Evolutionary conservation across 2,113 vertebrate species (phyloP), one percentile per base, ranked within the genome.

Genomic region (Tupaia chinensis): DNA sequence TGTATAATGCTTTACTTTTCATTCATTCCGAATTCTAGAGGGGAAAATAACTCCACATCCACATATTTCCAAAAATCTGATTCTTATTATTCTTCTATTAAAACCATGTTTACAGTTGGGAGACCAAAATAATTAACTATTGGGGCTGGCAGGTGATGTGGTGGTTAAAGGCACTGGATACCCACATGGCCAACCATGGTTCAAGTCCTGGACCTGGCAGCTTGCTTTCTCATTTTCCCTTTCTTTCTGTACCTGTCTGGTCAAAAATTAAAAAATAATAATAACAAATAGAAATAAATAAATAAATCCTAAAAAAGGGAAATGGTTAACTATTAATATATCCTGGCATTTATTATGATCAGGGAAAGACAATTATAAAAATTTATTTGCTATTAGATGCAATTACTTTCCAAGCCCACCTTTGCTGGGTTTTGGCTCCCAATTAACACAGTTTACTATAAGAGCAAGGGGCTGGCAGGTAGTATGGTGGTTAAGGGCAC

Each of bases 21-120:
- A 89, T 9, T 76, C 34, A 91, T n/a, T 72, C 34, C 68, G 65
- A 56, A 53, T 27, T 44, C 14, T 76, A 74, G 34, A 68, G 61
- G 16, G 19, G 34, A 7, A 87, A 84, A 87, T n/a, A 69, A 69
- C 63, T 92, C 11, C 34, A 91, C 23, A 84, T 29, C 44, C 60
- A 89, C 32, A 72, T 22, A 17, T 29, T 91, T 95, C 73, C 83
- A 91, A 65, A 34, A 96, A 94, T 90, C 4, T 0, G 72, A 78
- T 84, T 83, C 44, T 74, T 77, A 56, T 34, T 25, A 16, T 86
- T 93, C n/a, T 70, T 53, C 65, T 83, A 56, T 79, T 66, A 77
- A 88, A 89, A 61, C 32, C 1, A 34, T 20, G 77, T 89, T 81
- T 80, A 63, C 4, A 85, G 56, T 34, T 87, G 61, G n/a, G 66